Evolutionary conservation across 2,797 vertebrate species (phyloP).

Genomic region (Pseudochirops cupreus): DNA sequence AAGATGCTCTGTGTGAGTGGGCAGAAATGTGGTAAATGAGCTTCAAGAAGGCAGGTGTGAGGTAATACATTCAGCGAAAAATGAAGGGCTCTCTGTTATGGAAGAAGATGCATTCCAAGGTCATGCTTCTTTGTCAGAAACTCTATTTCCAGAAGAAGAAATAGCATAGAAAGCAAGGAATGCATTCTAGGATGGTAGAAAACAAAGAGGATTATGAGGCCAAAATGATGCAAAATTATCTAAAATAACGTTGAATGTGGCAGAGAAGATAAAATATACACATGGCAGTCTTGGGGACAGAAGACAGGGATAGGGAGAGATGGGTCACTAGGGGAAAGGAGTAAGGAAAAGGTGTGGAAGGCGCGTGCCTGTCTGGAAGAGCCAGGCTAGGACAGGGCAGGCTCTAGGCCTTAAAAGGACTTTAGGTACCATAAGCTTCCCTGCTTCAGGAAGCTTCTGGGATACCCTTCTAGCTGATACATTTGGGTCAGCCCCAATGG

Average conservation of each 20-base stretch:
- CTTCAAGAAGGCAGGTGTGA: neutral
- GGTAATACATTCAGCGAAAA: neutral
- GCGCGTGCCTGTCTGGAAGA: neutral
- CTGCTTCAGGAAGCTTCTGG: neutral
- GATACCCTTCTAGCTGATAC: neutral
- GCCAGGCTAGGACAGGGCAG: no score
- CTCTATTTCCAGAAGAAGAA: neutral
- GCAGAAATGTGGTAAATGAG: slow-evolving; percentile 34
- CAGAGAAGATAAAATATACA: neutral
- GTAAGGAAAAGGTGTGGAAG: neutral
- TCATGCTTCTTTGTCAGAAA: slow-evolving; percentile 5
- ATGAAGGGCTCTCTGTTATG: neutral
- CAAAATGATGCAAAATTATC: neutral
- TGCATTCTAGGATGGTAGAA: neutral
- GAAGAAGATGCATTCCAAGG: neutral
- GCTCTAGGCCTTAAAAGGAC: neutral
- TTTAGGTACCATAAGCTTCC: neutral
- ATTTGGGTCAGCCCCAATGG: neutral
- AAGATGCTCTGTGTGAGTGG: slow-evolving; percentile 18
- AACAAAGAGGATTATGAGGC: neutral
- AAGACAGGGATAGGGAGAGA: neutral
- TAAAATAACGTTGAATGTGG: neutral
- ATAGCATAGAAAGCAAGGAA: neutral
- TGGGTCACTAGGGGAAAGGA: neutral
- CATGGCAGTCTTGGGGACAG: neutral